phyloP scores from a whole-genome alignment of 2,113 vertebrate genomes.

The Corythaeola cristata region DNA sequence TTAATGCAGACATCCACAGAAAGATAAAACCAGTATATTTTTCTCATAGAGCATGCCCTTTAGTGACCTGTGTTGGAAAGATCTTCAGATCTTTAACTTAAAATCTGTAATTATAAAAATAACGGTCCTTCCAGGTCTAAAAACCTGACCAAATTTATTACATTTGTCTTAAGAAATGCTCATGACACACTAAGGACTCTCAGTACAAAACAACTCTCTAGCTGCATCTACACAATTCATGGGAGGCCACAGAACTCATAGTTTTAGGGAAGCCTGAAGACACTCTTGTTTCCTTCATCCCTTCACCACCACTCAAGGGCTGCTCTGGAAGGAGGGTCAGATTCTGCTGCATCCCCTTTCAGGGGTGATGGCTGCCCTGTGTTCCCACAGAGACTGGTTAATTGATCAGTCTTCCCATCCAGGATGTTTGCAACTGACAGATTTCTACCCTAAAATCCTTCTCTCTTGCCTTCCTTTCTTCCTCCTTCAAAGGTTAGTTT shows the following conservation, averaged over 20 bases:
- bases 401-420: neutral
- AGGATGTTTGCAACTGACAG: neutral
- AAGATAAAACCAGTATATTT: neutral
- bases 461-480: neutral
- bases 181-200: neutral
- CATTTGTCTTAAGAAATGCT: neutral
- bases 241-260: neutral
- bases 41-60: neutral
- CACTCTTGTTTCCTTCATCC: neutral
- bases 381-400: neutral
- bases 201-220: neutral
- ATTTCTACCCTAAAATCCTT: neutral
- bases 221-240: accelerated
- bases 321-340: neutral
- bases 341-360: neutral
- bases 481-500: neutral
- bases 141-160: neutral
- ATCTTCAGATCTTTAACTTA: neutral
- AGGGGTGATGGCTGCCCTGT: neutral
- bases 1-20: neutral
- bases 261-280: neutral
- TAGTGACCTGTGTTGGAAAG: neutral
- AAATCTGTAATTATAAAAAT: neutral
- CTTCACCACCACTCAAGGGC: neutral
- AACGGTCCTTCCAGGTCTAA: neutral